phyloP scores from a whole-genome alignment of 2,113 vertebrate species.

The Pitta sordida region DNA sequence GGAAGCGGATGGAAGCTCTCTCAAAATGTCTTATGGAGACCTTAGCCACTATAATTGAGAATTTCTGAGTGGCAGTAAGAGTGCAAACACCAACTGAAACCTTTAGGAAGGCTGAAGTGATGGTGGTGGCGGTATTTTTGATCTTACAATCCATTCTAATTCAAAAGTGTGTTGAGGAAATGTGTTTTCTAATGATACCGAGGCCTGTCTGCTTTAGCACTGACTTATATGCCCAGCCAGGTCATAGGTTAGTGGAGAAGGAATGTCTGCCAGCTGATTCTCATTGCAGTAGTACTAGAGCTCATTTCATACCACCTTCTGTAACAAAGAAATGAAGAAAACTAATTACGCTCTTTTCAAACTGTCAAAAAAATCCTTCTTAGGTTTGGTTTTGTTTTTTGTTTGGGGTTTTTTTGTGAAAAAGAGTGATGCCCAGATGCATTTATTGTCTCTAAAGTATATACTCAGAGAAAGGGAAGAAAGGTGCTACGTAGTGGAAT shows the following conservation, averaged over 20 bases:
- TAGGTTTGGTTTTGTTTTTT: not conserved
- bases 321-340: not conserved
- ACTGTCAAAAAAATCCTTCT: not conserved
- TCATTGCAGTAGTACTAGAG: not conserved
- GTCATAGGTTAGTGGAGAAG: not conserved
- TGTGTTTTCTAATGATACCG: not conserved
- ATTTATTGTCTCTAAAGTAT: not conserved
- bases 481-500: not conserved
- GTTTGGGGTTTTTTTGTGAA: not conserved
- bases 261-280: not conserved
- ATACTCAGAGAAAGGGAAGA: not conserved
- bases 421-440: not conserved
- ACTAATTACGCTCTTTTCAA: not conserved
- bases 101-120: not conserved
- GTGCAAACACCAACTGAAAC: not conserved
- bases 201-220: not conserved
- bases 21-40: not conserved
- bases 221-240: not conserved
- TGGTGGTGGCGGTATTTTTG: not conserved
- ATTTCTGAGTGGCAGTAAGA: not conserved
- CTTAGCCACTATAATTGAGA: not conserved
- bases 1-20: not conserved
- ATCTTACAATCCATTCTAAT: not conserved
- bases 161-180: not conserved
- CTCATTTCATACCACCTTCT: not conserved